These are phyloP conservation scores for Ennomos erosarius DNA, from an alignment of 2,888 invertebrate species.

Conservation along the genomic window DNA sequence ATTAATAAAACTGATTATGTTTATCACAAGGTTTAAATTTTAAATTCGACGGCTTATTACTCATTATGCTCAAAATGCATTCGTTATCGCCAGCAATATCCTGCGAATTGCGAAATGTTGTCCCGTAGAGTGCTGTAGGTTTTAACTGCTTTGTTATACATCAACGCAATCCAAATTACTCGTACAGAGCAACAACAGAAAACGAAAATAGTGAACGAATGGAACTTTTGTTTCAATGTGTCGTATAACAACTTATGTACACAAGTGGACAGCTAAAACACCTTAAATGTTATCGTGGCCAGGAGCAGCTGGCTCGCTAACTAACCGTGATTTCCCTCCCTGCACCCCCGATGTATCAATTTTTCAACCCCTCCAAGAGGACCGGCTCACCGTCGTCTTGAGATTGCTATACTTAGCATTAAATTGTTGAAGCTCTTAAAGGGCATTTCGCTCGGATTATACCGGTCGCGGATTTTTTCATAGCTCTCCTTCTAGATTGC, in stretches of 20 bases:
- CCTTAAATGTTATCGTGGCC: constrained; percentile 66
- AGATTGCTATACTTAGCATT: constrained; percentile 82
- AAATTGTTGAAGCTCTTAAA: constrained; percentile 79
- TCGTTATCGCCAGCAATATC: constrained; percentile 48
- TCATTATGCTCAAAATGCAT: constrained; percentile 58
- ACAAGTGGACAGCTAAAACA: constrained; percentile 50
- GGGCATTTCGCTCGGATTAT: constrained; percentile 75
- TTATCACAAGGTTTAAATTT: constrained; percentile 64
- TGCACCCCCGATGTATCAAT: constrained; percentile 69
- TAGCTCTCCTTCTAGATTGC: constrained; percentile 67
- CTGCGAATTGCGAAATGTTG: constrained; percentile 44
- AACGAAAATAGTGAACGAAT: constrained; percentile 26
- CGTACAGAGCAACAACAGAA: not conserved
- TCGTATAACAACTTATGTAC: constrained; percentile 28
- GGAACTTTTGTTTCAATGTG: constrained; percentile 56
- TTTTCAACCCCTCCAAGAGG: constrained; percentile 74
- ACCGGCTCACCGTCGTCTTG: constrained; percentile 66
- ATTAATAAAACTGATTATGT: constrained; percentile 74
- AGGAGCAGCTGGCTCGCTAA: constrained; percentile 75
- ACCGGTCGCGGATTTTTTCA: constrained; percentile 66
- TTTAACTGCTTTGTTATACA: constrained; percentile 31
- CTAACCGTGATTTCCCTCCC: constrained; percentile 63
- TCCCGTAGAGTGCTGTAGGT: constrained; percentile 34
- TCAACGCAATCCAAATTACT: constrained; percentile 4
- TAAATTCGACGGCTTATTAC: constrained; percentile 60